Base-by-base conservation (phyloP, 2,797 vertebrate species). In the Gadopsis bispinosus region DNA sequence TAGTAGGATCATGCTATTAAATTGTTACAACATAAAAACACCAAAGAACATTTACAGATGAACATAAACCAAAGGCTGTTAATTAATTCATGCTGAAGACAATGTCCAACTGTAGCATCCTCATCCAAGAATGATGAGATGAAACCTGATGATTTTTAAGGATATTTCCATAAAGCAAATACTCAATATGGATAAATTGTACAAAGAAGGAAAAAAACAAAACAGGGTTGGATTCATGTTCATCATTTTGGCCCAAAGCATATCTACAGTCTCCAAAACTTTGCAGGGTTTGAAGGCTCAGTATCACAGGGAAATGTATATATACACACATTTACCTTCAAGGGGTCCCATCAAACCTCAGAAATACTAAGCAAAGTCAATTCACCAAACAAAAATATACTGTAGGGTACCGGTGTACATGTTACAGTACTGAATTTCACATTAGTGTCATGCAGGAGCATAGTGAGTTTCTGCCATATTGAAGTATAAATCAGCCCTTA, bases 361-460 rank as follows among this genome's bases (percentile, higher is more conserved):
- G 31, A 66, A 58, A 64, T 37, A 69, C 59, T 50, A 69, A 69
- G 61, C 51, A 70, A 88, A 58, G 45, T 72, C 20, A 75, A 60
- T 60, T 63, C 39, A 77, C 63, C 26, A 64, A 80, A 78, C 37
- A 76, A 73, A 86, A 84, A 80, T 35, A 77, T 64, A 85, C 22
- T 29, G 60, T 70, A 72, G 66, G 39, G 54, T 79, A 77, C 69
- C 59, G 82, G 80, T 66, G 71, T 84, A 81, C 75, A 76, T 69
- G 73, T 88, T 85, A 83, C 81, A 90, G 88, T 88, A 89, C 83
- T 73, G 58, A 75, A 81, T 84, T 88, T 88, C 82, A 90, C 71
- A 83, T 88, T 79, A 73, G 79, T 87, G 83, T 89, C 91, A 93
- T 94, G 92, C 93, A 91, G 75, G 77, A 89, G 83, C 82, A 82